Base-by-base conservation (phyloP, 2,113 vertebrate species). In the Brachyhypopomus occidentalis region DNA sequence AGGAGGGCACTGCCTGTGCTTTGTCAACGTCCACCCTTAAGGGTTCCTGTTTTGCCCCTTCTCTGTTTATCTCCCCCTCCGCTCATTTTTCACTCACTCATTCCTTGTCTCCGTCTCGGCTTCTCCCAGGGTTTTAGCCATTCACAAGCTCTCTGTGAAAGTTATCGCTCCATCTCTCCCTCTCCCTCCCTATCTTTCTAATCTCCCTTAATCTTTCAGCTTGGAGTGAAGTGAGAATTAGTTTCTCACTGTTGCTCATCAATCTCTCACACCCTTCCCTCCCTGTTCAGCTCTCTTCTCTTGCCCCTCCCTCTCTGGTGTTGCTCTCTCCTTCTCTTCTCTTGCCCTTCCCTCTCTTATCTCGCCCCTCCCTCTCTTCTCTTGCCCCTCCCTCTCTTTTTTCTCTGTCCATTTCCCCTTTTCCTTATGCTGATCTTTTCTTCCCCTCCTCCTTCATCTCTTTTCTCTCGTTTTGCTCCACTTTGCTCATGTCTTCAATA, bases 221-320 rank as follows among this genome's bases (percentile, higher is more conserved):
- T 89, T 89, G 90, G 88, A 91, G 91, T 90, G 90, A 93, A 93
- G 91, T 93, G 91, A 92, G 93, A 94, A 94, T 94, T 93, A 91
- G 90, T 93, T 93, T 91, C 90, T 91, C 89, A 85, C 87, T 91
- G 89, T 89, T 84, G 72, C 88, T 92, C 91, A 92, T 92, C 90
- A 93, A 92, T 94, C 90, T 90, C 86, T 83, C 82, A 86, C 88
- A 86, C 91, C 48, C 85, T 87, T 84, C 80, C 86, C 78, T 63
- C 80, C 70, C 38, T 41, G 71, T 58, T 52, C 27, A 5, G 36
- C 69, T 59, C 38, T 63, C n/a, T 52, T 59, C 30, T 41, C 77
- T 67, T 83, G 70, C 55, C 82, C 84, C 72, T 78, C 41, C 41
- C 75, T 79, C 77, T n/a, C n/a, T n/a, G n/a, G n/a, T n/a, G n/a